Base-by-base conservation (phyloP, 1,140 invertebrate species). In the Leptopilina boulardi region DNA sequence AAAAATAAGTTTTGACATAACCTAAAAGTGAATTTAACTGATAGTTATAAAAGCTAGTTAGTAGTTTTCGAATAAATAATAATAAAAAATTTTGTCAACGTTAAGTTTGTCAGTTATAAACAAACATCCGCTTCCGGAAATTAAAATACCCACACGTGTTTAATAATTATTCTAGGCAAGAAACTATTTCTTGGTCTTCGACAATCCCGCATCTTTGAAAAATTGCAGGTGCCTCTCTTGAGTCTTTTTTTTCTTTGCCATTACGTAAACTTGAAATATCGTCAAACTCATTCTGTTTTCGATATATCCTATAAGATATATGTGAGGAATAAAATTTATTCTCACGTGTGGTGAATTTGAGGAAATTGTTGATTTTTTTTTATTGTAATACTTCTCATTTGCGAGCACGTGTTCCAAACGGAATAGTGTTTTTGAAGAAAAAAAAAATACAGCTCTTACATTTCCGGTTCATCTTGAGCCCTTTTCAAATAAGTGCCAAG, bases 191-290 rank as follows among this genome's bases (percentile, higher is more conserved):
- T 66, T 66, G 59, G 13, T 15, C 23, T 34, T 34, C 0, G 23
- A 30, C 26, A 15, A 66, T 66, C 59, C 59, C 59, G 59, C 59
- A 66, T 66, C 59, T n/a, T 66, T 30, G 59, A 66, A 66, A 34
- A 66, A 66, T 66, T 66, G 59, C 59, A 66, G 59, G 59, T 66
- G 59, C 26, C 13, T 66, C 23, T 26, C 6, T 34, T 6, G n/a
- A n/a, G n/a, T n/a, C n/a, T 21, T 19, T 23, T 56, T 56, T 56
- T 54, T 9, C 51, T 56, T n/a, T n/a, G n/a, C n/a, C n/a, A n/a
- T 66, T n/a, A n/a, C 59, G 59, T 66, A 30, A 30, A 15, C 59
- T 30, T 66, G 26, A 66, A 66, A 66, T 30, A 66, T 30, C 26
- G 59, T 66, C 13, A 66, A 66, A 23, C 2, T 66, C 59, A 30